Conservation (phyloP, 2,113 vertebrate genomes). For the Athene cunicularia region DNA sequence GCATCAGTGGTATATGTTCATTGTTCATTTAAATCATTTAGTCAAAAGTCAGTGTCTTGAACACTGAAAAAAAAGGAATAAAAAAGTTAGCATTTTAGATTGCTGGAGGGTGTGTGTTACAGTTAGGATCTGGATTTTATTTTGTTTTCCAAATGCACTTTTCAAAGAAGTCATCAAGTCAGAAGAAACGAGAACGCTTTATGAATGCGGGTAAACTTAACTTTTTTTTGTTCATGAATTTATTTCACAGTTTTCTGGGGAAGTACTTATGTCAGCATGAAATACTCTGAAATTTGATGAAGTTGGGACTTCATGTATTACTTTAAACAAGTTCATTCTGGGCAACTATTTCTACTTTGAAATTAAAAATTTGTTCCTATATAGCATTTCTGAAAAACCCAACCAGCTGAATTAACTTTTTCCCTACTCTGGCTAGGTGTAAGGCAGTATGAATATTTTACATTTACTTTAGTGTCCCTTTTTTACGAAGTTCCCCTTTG, state of each 20-base stretch:
- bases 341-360: not conserved
- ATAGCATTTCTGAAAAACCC: not conserved
- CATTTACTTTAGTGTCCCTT: not conserved
- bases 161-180: not conserved
- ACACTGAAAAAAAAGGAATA: not conserved
- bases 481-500: not conserved
- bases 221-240: not conserved
- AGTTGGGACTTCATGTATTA: not conserved
- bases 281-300: not conserved
- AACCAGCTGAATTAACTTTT: not conserved
- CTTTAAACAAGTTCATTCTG: not conserved
- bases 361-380: not conserved
- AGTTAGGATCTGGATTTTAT: not conserved
- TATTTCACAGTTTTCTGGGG: not conserved
- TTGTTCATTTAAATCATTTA: not conserved
- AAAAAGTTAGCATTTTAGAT: not conserved
- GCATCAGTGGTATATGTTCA: not conserved
- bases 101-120: not conserved
- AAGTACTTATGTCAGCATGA: rapidly evolving
- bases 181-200: not conserved
- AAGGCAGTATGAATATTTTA: not conserved
- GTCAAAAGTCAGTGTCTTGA: not conserved
- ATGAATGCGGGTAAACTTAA: not conserved
- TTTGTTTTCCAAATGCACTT: not conserved
- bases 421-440: not conserved